Percentiles rank a stretch among this genome's conserved stretches.
phyloP scores from a whole-genome alignment of 2,888 invertebrate genomes.

The Agrotis clavis region DNA sequence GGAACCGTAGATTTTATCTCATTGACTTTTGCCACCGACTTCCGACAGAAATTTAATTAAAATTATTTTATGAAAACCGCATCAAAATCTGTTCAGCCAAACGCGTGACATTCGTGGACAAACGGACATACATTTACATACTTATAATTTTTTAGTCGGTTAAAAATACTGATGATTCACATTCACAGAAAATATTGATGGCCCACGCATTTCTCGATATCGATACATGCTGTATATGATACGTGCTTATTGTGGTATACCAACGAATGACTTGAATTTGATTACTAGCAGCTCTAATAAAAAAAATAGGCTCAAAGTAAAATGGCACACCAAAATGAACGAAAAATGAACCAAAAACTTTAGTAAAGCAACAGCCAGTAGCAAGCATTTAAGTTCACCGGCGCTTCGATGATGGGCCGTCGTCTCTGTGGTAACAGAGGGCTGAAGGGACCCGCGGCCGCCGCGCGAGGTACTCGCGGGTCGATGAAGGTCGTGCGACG shows the following conservation, averaged over 20 bases:
- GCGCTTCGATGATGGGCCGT: conserved; percentile 80
- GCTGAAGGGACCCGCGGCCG: conserved; percentile 90
- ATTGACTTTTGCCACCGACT: too few species aligned
- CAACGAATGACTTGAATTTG: too few species aligned
- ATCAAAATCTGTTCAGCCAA: too few species aligned
- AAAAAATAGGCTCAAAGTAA: not conserved
- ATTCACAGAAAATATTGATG: too few species aligned
- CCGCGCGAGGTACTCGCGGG: conserved; percentile 97
- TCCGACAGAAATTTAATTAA: too few species aligned
- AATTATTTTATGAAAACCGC: too few species aligned
- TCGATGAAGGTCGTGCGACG: conserved; percentile 99
- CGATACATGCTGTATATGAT: not conserved
- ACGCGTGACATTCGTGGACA: too few species aligned
- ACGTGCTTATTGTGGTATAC: not conserved
- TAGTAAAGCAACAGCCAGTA: conserved; percentile 9
- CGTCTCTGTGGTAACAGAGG: conserved; percentile 86
- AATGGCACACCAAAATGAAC: conserved; percentile 7
- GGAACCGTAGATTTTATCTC: too few species aligned
- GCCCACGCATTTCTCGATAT: too few species aligned
- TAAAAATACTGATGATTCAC: too few species aligned
- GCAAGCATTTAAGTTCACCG: conserved; percentile 16
- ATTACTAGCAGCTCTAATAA: not conserved
- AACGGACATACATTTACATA: too few species aligned
- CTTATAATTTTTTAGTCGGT: too few species aligned
- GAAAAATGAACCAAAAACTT: conserved; percentile 3